Evolutionary conservation across 2,113 vertebrate genomes (phyloP).

Genomic region (Hemibagrus wyckioides): DNA sequence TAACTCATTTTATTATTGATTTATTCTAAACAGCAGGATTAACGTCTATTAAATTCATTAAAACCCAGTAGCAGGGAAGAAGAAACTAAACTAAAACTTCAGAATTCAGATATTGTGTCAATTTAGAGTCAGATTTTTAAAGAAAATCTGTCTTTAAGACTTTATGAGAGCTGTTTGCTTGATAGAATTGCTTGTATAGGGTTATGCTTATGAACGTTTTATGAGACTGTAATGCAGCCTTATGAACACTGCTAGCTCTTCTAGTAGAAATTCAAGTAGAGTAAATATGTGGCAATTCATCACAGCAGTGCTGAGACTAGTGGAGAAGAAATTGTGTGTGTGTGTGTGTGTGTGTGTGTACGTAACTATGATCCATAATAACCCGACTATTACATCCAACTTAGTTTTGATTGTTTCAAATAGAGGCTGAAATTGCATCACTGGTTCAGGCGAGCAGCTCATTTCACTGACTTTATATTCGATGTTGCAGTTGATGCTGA

Average conservation of each 20-base stretch:
- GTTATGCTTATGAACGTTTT: not conserved
- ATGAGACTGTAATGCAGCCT: not conserved
- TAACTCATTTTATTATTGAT: no score
- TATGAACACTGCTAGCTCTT: not conserved
- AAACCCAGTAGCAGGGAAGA: no score
- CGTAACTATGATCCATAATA: constrained; percentile 8
- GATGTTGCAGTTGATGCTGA: not conserved
- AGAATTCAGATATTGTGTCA: no score
- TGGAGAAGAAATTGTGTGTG: not conserved
- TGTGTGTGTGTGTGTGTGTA: not conserved
- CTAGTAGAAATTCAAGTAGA: not conserved
- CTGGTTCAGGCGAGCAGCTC: not conserved
- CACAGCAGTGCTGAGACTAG: not conserved
- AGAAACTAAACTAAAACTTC: no score
- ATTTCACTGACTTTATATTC: constrained; percentile 15
- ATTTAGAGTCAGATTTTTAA: no score
- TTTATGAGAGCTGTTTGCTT: no score
- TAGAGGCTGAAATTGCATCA: constrained; percentile 4
- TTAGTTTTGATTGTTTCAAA: constrained; percentile 21
- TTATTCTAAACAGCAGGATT: no score
- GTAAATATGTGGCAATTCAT: not conserved
- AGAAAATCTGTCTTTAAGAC: no score
- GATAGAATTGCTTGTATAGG: no score
- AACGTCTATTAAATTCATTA: no score
- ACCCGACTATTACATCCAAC: not conserved